These are phyloP conservation scores for Brachypterus glaber DNA, from an alignment of 2,888 invertebrate genomes.

Conservation along the genomic window DNA sequence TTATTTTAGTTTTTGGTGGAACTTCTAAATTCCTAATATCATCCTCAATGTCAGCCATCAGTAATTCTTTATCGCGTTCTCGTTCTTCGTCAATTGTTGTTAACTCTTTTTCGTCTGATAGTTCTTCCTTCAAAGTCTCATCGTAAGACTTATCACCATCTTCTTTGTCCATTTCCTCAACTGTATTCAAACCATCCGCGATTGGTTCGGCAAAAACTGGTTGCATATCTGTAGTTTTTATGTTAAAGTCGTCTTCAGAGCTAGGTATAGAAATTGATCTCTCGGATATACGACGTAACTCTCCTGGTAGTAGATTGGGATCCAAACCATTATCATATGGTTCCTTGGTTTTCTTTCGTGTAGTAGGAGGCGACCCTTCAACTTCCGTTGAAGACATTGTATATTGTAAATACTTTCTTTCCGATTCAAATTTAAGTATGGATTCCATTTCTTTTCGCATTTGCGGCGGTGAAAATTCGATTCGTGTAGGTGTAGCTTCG, in stretches of 20 bases:
- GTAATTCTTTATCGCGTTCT: slow-evolving; percentile 33
- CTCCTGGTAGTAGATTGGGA: slow-evolving; percentile 52
- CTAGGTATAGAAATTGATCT: slow-evolving; percentile 67
- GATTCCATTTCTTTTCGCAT: slow-evolving; percentile 68
- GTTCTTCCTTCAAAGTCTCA: slow-evolving; percentile 32
- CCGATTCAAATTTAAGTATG: slow-evolving; percentile 61
- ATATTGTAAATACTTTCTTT: slow-evolving; percentile 50
- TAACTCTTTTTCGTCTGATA: slow-evolving; percentile 22
- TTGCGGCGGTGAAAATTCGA: slow-evolving; percentile 67
- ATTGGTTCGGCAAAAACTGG: slow-evolving; percentile 36
- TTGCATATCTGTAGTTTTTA: slow-evolving; percentile 46
- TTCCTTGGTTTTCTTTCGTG: slow-evolving; percentile 58
- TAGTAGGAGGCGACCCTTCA: slow-evolving; percentile 66
- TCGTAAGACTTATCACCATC: slow-evolving; percentile 34
- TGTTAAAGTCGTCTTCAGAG: slow-evolving; percentile 61
- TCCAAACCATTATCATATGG: slow-evolving; percentile 50
- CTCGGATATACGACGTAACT: slow-evolving; percentile 61
- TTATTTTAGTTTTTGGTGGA: slow-evolving; percentile 46
- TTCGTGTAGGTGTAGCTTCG: slow-evolving; percentile 60
- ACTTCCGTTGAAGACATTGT: slow-evolving; percentile 69
- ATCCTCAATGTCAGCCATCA: slow-evolving; percentile 37
- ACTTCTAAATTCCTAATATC: slow-evolving; percentile 37
- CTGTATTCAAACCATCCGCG: slow-evolving; percentile 29
- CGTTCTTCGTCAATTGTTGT: slow-evolving; percentile 29
- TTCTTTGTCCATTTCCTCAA: slow-evolving; percentile 33